Percentiles rank a stretch among this genome's conserved stretches.
phyloP scores from a whole-genome alignment of 2,113 vertebrate species.

The Otocyon megalotis region DNA sequence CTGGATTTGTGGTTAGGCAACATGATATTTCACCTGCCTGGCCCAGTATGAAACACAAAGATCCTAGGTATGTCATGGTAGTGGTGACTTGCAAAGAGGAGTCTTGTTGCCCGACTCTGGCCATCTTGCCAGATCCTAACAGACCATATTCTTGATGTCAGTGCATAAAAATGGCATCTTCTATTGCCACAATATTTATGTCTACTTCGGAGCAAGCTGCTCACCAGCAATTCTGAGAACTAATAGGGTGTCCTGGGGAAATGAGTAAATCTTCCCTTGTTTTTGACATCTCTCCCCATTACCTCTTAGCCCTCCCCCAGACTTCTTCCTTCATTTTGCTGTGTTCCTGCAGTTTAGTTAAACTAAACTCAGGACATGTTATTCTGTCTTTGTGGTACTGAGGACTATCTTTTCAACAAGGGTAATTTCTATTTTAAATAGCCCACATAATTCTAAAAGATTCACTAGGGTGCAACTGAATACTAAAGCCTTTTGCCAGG shows the following conservation, averaged over 20 bases:
- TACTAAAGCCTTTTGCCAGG: background rate
- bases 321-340: background rate
- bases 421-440: background rate
- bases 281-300: slow-evolving; percentile 37
- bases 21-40: background rate
- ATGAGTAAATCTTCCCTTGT: slow-evolving; percentile 36
- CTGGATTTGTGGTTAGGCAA: background rate
- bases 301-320: background rate
- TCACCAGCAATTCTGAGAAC: slow-evolving; percentile 42
- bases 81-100: background rate
- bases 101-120: background rate
- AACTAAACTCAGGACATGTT: background rate
- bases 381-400: background rate
- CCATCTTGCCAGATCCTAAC: background rate
- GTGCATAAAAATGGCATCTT: slow-evolving; percentile 17
- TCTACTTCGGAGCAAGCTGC: slow-evolving; percentile 4
- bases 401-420: background rate
- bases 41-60: background rate
- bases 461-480: background rate
- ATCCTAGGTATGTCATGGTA: background rate
- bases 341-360: background rate
- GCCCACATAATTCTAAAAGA: background rate
- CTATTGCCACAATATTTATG: background rate
- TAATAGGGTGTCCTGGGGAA: slow-evolving; percentile 42
- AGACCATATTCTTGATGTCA: background rate